A percentile compares a stretch with the other conserved stretches of the same genome.
phyloP scores from a whole-genome alignment of 1,140 invertebrate species.

The Stegodyphus mimosarum region DNA sequence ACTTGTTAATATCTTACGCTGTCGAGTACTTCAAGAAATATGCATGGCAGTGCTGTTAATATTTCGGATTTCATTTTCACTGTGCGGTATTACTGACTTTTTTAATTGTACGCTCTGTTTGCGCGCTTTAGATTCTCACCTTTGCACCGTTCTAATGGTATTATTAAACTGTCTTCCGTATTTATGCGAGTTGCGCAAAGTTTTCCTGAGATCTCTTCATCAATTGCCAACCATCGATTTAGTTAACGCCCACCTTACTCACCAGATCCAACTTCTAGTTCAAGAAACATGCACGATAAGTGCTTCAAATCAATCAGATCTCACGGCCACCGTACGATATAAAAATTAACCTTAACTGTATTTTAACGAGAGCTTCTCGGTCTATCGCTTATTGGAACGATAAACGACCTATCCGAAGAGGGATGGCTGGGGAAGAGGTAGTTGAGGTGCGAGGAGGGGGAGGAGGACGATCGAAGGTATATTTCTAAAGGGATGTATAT shows the following conservation, averaged over 20 bases:
- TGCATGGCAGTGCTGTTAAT: too few species aligned
- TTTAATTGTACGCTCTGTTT: too few species aligned
- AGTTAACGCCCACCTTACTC: neutral
- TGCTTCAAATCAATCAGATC: neutral
- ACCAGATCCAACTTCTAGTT: neutral
- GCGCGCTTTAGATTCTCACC: too few species aligned
- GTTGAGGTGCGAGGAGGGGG: too few species aligned
- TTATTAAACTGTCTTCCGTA: too few species aligned
- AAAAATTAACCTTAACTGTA: conserved; percentile 59
- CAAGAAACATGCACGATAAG: conserved; percentile 24
- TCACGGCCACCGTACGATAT: neutral
- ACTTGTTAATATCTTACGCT: too few species aligned
- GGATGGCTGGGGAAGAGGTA: neutral
- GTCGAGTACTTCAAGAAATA: too few species aligned
- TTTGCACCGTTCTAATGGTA: too few species aligned
- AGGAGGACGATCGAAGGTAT: too few species aligned
- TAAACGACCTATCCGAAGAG: neutral
- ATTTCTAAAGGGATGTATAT: too few species aligned
- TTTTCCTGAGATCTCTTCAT: conserved; percentile 1
- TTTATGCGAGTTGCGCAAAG: neutral
- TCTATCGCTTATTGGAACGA: neutral
- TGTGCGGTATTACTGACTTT: too few species aligned
- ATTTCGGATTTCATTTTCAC: too few species aligned
- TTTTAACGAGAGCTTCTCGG: conserved; percentile 49
- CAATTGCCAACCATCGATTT: conserved; percentile 12